These are phyloP conservation scores for Sandelia bainsii DNA, from an alignment of 2,797 vertebrate genomes.

Conservation along the genomic window DNA sequence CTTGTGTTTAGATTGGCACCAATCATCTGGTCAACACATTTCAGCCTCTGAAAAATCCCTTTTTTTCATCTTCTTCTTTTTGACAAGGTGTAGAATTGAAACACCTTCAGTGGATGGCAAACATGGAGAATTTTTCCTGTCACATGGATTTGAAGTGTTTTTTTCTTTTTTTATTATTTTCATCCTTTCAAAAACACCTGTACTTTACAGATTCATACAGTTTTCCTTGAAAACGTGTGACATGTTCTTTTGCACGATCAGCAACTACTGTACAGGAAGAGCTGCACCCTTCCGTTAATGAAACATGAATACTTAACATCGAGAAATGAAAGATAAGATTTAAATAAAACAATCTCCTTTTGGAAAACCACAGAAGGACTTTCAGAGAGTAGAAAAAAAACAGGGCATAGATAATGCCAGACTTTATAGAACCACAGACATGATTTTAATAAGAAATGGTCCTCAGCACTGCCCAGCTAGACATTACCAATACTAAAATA, in stretches of 20 bases:
- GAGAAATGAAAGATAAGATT: conserved; percentile 60
- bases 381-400: conserved; percentile 65
- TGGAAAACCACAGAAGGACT: conserved; percentile 38
- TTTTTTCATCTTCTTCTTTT: conserved; percentile 39
- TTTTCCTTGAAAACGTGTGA: conserved; percentile 30
- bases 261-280: not conserved
- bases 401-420: conserved; percentile 54
- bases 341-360: conserved; percentile 42
- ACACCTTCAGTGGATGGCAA: conserved; percentile 36
- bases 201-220: conserved; percentile 23
- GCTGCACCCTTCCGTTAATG: conserved; percentile 13
- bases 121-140: conserved; percentile 45
- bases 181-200: conserved; percentile 1
- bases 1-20: conserved; percentile 76
- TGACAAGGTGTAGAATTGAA: conserved; percentile 35
- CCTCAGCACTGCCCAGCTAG: conserved; percentile 30
- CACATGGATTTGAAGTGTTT: conserved; percentile 8
- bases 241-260: conserved; percentile 18
- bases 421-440: conserved; percentile 54
- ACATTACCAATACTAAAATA: conserved; percentile 53
- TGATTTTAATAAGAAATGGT: conserved; percentile 57
- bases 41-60: conserved; percentile 46
- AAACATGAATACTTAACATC: conserved; percentile 29
- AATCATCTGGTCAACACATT: conserved; percentile 72
- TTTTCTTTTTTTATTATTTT: not conserved